phyloP scores from a whole-genome alignment of 2,113 vertebrate species.

The Lynx canadensis region DNA sequence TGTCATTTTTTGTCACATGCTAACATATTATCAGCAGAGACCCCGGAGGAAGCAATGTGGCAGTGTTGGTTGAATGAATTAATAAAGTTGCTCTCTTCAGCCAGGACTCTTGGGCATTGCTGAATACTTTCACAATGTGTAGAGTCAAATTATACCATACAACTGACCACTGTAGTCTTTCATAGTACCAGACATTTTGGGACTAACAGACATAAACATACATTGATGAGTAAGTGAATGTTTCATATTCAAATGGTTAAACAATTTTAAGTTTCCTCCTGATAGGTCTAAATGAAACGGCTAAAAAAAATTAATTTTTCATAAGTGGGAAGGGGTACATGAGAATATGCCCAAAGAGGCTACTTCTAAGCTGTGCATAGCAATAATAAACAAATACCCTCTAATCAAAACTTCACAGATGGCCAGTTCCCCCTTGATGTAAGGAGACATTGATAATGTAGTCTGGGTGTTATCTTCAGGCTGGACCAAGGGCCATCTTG shows the following conservation, averaged over 20 bases:
- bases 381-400: background rate
- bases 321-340: background rate
- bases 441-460: background rate
- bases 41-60: background rate
- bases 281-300: background rate
- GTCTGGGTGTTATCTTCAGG: background rate
- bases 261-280: conserved; percentile 21
- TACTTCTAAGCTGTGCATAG: background rate
- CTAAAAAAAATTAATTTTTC: background rate
- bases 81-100: background rate
- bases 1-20: background rate
- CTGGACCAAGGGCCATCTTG: background rate
- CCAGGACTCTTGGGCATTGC: background rate
- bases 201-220: background rate
- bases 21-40: conserved; percentile 23
- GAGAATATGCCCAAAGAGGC: background rate
- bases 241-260: conserved; percentile 21
- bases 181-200: background rate
- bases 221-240: background rate
- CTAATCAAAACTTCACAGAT: background rate
- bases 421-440: background rate
- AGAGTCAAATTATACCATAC: background rate
- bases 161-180: background rate
- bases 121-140: background rate
- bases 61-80: background rate